Conservation (phyloP, 2,888 invertebrate species). For the Plusia festucae region DNA sequence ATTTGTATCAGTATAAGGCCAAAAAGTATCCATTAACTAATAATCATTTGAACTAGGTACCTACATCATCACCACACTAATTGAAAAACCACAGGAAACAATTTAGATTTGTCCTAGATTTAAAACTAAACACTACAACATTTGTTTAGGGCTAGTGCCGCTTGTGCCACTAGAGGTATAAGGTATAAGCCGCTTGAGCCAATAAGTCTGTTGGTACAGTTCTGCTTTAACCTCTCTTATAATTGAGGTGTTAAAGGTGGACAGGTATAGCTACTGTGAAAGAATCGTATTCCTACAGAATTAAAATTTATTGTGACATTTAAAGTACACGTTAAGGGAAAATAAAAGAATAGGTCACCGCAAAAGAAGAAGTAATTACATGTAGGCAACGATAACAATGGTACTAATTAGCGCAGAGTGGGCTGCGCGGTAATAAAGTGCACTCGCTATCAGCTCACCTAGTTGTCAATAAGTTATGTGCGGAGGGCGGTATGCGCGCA, state of each 20-base stretch:
- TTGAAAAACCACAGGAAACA: no score
- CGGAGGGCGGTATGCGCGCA: slow-evolving; percentile 19
- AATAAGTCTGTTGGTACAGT: not conserved
- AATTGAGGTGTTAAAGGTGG: not conserved
- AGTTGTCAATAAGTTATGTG: slow-evolving; percentile 61
- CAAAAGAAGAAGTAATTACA: slow-evolving; percentile 24
- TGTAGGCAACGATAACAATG: slow-evolving; percentile 42
- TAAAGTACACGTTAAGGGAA: not conserved
- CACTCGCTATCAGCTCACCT: slow-evolving; percentile 53
- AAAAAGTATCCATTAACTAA: no score
- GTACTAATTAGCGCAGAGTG: slow-evolving; percentile 51
- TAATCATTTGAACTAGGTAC: no score
- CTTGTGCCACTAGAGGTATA: no score
- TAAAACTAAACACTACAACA: no score
- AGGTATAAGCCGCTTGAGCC: no score
- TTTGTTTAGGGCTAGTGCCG: no score
- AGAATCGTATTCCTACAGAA: not conserved
- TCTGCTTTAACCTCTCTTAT: not conserved
- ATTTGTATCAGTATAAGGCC: no score
- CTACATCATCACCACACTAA: no score
- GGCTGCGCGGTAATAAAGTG: slow-evolving; percentile 43
- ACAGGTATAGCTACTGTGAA: not conserved
- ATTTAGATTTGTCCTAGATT: no score
- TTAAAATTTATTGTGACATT: slow-evolving; percentile 6
- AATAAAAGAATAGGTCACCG: slow-evolving; percentile 8